These are phyloP conservation scores for Prionailurus bengalensis DNA, from an alignment of 2,113 vertebrate species.

Conservation along the genomic window DNA sequence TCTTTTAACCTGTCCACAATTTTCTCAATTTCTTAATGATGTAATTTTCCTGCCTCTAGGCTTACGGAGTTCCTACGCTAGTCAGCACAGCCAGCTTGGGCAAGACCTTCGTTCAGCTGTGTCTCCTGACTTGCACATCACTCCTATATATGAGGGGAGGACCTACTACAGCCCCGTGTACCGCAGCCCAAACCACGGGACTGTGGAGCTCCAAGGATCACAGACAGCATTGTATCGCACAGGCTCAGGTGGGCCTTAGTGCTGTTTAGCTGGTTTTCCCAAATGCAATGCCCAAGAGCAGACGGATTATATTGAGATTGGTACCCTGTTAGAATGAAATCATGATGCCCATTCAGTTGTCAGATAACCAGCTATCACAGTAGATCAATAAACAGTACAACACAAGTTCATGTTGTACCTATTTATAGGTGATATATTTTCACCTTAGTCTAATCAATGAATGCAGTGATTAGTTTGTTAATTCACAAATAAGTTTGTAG, in stretches of 20 bases:
- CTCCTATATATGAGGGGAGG: slow-evolving; percentile 96
- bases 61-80: slow-evolving; percentile 95
- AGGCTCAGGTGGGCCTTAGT: slow-evolving; percentile 90
- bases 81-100: slow-evolving; percentile 96
- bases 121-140: slow-evolving; percentile 96
- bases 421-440: slow-evolving; percentile 52
- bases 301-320: background rate
- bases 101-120: slow-evolving; percentile 93
- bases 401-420: slow-evolving; percentile 34
- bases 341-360: background rate
- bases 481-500: slow-evolving; percentile 41
- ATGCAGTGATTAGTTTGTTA: slow-evolving; percentile 52
- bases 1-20: background rate
- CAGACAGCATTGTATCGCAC: slow-evolving; percentile 93
- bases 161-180: slow-evolving; percentile 95
- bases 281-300: background rate
- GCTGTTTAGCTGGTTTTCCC: background rate
- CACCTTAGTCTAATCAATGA: slow-evolving; percentile 42
- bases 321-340: slow-evolving; percentile 3
- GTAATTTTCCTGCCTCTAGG: slow-evolving; percentile 86
- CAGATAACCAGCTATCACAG: slow-evolving; percentile 18
- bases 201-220: slow-evolving; percentile 90
- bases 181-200: slow-evolving; percentile 92
- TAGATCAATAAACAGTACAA: slow-evolving; percentile 47
- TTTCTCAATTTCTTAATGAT: background rate